Evolutionary conservation across 2,888 invertebrate species (phyloP), one percentile per base, ranked within the genome.

Genomic region (Cryptus viduatorius): DNA sequence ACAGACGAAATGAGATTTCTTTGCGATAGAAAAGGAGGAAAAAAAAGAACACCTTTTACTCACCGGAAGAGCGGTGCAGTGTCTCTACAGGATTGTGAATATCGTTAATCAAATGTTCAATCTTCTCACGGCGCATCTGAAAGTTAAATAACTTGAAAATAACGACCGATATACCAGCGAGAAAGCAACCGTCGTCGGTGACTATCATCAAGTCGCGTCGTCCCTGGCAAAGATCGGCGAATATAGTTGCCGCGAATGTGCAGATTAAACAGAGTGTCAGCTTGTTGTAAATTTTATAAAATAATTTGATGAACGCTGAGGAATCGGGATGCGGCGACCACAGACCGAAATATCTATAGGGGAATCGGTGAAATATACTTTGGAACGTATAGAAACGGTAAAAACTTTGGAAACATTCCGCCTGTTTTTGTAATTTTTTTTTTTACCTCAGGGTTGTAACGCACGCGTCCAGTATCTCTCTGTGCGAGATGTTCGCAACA

Each of bases 171-270:
- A 90, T 88, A 2, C 91, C 91, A 10, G 89, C 89, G 37, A 89
- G 86, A 19, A 90, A 87, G 69, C 91, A 91, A 10, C 90, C 91
- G 61, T 90, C 89, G 79, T 91, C 91, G 4, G 91, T 90, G 12
- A 87, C 84, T 16, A 89, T 85, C 16, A 88, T 83, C 16, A 91
- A 61, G 29, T 91, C 86, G 19, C 87, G 65, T 1, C 87, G 79
- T 61, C 83, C 88, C 29, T 16, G 5, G 19, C 72, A 88, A 8
- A 91, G 82, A 75, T 91, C 90, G 8, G 87, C 86, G 14, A 88
- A 64, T 1, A 91, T 19, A 3, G 89, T 89, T 4, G 82, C 76
- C 10, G 86, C 82, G 42, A 91, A 90, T 16, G 87, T 77, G 59
- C 84, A 67, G 75, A 91, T 84, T 12, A 82, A 48, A 0, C 48